These are phyloP conservation scores for Panthera tigris DNA, from an alignment of 2,113 vertebrate species.

Conservation along the genomic window DNA sequence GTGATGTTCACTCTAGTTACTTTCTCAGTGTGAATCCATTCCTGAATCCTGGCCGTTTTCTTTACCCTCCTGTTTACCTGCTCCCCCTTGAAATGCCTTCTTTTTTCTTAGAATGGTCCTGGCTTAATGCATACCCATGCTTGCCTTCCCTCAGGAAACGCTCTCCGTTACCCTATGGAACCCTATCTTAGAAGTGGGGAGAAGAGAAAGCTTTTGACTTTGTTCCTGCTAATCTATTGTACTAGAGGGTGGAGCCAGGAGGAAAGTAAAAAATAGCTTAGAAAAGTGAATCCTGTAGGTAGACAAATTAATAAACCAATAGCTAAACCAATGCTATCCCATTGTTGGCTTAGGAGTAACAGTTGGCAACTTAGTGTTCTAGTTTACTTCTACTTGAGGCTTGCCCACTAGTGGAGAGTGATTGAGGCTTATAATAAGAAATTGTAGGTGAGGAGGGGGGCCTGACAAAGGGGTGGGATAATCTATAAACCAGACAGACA, in stretches of 20 bases:
- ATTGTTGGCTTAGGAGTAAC: background rate
- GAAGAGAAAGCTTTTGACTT: background rate
- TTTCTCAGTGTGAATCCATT: constrained; percentile 36
- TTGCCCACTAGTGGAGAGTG: background rate
- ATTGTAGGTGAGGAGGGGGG: background rate
- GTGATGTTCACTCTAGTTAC: background rate
- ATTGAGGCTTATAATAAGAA: background rate
- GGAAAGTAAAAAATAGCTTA: background rate
- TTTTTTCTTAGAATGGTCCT: background rate
- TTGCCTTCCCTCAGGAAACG: background rate
- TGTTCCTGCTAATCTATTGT: background rate
- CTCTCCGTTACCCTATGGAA: background rate
- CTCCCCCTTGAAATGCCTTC: background rate
- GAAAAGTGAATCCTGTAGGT: background rate
- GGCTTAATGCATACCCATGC: background rate
- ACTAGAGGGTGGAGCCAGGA: background rate
- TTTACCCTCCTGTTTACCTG: background rate
- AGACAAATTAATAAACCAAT: background rate
- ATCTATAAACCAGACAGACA: background rate
- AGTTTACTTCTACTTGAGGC: background rate
- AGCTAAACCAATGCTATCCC: background rate
- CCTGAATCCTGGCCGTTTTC: constrained; percentile 9
- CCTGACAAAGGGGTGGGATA: background rate
- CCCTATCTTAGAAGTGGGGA: background rate
- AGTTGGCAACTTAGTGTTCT: background rate